These are phyloP conservation scores for Gymnoscelis rufifasciata DNA, from an alignment of 2,888 invertebrate species.

Conservation along the genomic window DNA sequence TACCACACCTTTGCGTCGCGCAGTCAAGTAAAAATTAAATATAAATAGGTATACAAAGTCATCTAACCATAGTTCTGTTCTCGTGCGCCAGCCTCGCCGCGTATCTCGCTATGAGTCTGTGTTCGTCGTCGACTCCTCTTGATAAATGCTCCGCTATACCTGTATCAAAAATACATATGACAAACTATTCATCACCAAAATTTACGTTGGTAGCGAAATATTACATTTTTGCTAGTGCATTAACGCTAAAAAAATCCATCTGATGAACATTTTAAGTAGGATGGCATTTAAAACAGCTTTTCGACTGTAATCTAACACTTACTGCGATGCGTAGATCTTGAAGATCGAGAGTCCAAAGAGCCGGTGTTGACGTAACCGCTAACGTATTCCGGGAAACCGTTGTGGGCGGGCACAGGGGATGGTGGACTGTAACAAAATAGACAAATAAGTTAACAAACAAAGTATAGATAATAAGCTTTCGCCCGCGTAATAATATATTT, in stretches of 20 bases:
- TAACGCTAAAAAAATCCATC: no score
- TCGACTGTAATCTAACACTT: no score
- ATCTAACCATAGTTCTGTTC: slow-evolving; percentile 85
- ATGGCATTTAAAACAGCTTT: no score
- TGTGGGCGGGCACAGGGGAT: slow-evolving; percentile 94
- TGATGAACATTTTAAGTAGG: no score
- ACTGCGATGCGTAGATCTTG: slow-evolving; percentile 65
- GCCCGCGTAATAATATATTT: no score
- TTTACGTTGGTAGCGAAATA: no score
- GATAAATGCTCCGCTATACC: slow-evolving; percentile 71
- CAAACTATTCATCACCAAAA: no score
- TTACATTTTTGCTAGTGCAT: no score
- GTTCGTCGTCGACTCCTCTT: slow-evolving; percentile 91
- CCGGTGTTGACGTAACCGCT: slow-evolving; percentile 87
- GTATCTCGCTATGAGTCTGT: slow-evolving; percentile 96
- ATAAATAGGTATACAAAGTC: no score
- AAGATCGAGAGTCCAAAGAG: slow-evolving; percentile 83
- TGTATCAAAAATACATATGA: slow-evolving; percentile 14
- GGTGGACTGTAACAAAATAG: slow-evolving; percentile 86
- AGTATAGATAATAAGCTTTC: not conserved
- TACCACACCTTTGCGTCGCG: no score
- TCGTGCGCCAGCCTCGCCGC: slow-evolving; percentile 97
- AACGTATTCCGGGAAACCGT: slow-evolving; percentile 90
- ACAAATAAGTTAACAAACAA: no score
- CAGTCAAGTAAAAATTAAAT: no score